A percentile compares a stretch with the other conserved stretches of the same genome.
These are phyloP conservation scores for Synanthedon vespiformis DNA, from an alignment of 2,888 invertebrate genomes.

Conservation along the genomic window DNA sequence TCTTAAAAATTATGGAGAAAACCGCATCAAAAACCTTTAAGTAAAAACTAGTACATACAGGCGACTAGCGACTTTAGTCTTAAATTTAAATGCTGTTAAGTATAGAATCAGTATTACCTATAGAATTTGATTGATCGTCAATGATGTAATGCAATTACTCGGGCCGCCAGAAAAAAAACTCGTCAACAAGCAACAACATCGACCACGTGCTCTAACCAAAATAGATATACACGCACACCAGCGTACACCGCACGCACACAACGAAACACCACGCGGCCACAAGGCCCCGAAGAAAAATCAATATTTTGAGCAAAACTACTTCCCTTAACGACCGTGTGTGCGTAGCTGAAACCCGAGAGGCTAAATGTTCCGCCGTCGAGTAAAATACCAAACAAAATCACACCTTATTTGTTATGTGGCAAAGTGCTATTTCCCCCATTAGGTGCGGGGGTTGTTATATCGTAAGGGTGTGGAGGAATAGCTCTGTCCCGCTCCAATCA, in stretches of 20 bases:
- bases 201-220: conserved; percentile 65
- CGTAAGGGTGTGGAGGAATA: conserved; percentile 47
- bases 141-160: conserved; percentile 51
- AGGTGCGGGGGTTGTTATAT: conserved; percentile 46
- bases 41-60: no score
- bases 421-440: conserved; percentile 47
- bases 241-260: conserved; percentile 12
- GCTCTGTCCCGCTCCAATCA: conserved; percentile 61
- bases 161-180: conserved; percentile 58
- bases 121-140: conserved; percentile 14
- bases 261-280: conserved; percentile 32
- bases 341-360: conserved; percentile 25
- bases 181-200: conserved; percentile 65
- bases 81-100: no score
- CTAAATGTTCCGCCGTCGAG: conserved; percentile 25
- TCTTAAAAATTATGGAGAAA: no score
- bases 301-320: conserved; percentile 71
- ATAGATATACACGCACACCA: conserved; percentile 49
- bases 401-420: conserved; percentile 39
- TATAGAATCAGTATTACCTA: no score
- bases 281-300: conserved; percentile 63
- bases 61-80: no score
- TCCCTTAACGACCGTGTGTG: conserved; percentile 58
- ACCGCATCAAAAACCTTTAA: no score
- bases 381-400: conserved; percentile 29